Evolutionary conservation across 2,888 invertebrate genomes (phyloP), one percentile per base, ranked within the genome.

Genomic region (Mongoloraphidia duomilia): DNA sequence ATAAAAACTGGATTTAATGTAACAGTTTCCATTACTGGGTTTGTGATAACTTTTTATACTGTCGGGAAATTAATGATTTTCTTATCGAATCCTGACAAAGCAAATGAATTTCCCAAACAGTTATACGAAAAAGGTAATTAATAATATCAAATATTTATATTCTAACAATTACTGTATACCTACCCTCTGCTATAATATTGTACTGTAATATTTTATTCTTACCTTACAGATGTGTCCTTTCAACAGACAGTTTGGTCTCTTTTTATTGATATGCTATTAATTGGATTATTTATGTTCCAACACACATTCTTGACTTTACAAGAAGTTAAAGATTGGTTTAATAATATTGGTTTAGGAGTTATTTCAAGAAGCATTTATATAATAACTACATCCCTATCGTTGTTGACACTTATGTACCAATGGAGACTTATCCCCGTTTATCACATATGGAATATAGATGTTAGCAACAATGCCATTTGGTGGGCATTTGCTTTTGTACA

Each of bases 271-370:
- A 70, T 70, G 38, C 60, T 66, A 9, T 67, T 75, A 17, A 52
- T 78, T 37, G 67, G 69, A 51, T 55, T 65, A 8, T 79, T 79
- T 57, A 71, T 77, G 50, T 60, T 77, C 5, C 77, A 76, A 60
- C 79, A 79, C 56, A 74, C 77, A 17, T 57, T 73, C 35, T 69
- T 79, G 68, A 73, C 75, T 48, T 68, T 68, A 43, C 62, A 63
- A 2, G 51, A 62, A 34, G 57, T 73, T 2, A 78, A 76, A 59
- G 59, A 64, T 43, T 52, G 70, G 17, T 62, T 74, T 50, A 52
- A 62, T 43, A 68, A 63, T 44, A 55, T 72, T 33, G 61, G 67
- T 1, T 58, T 77, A 33, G 61, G 67, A 46, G 65, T 65, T 38
- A 61, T 67, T 1, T 69, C 70, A 55, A 61, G 75, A 49, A 63